These are phyloP conservation scores for Colletes collaris DNA, from an alignment of 2,888 invertebrate species.

Conservation along the genomic window DNA sequence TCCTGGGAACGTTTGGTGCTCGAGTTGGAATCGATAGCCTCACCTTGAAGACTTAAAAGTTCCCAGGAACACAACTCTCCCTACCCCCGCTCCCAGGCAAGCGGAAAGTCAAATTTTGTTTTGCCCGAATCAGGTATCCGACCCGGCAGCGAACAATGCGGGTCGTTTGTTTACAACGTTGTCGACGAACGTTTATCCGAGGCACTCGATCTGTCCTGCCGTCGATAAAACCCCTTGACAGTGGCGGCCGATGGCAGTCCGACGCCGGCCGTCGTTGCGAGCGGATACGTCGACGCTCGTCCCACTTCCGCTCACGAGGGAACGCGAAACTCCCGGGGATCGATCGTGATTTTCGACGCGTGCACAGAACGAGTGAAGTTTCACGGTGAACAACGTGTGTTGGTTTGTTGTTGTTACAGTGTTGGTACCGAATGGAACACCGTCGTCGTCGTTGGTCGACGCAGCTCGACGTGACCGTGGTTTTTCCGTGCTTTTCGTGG, in stretches of 20 bases:
- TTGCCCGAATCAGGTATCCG: too few relatives aligned
- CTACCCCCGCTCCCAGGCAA: too few relatives aligned
- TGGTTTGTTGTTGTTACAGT: background rate
- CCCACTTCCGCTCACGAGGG: conserved; percentile 47
- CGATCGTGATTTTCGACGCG: conserved; percentile 5
- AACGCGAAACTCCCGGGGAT: conserved; percentile 18
- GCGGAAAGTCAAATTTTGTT: too few relatives aligned
- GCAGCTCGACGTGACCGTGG: too few relatives aligned
- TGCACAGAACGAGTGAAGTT: background rate
- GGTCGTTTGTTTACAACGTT: conserved; percentile 6
- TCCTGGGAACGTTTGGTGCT: too few relatives aligned
- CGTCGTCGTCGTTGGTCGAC: too few relatives aligned
- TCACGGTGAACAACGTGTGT: background rate
- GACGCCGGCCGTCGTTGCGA: conserved; percentile 70
- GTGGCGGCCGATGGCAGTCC: conserved; percentile 65
- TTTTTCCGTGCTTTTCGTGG: too few relatives aligned
- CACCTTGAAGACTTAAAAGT: too few relatives aligned
- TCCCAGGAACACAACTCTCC: too few relatives aligned
- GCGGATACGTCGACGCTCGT: conserved; percentile 61
- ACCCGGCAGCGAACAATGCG: background rate
- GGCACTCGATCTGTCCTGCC: conserved; percentile 60
- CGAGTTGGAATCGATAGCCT: too few relatives aligned
- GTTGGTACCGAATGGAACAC: background rate
- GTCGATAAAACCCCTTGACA: conserved; percentile 68
- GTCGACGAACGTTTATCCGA: conserved; percentile 45